phyloP scores from a whole-genome alignment of 2,888 invertebrate genomes.

The Calameuta filiformis region DNA sequence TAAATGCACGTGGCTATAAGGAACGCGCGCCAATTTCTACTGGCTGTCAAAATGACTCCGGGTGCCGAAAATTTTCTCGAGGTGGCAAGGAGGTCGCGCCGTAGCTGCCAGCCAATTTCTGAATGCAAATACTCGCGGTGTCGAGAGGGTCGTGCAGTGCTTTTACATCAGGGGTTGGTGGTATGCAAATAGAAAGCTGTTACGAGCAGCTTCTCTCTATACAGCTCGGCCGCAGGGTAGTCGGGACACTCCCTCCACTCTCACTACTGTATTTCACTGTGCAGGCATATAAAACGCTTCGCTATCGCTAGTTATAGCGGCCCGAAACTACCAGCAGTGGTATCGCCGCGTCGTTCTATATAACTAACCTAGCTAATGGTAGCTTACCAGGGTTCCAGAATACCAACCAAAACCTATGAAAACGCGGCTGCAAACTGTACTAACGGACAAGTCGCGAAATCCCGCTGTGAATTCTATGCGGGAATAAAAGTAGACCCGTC shows the following conservation, averaged over 20 bases:
- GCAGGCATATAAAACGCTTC: neutral
- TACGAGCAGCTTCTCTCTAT: conserved; percentile 35
- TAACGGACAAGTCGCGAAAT: neutral
- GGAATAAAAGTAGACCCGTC: neutral
- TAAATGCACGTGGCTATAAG: neutral
- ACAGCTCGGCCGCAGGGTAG: conserved; percentile 28
- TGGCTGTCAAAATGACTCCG: neutral
- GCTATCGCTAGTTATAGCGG: neutral
- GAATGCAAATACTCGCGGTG: conserved; percentile 65
- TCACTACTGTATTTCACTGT: conserved; percentile 1
- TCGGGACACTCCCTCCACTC: neutral
- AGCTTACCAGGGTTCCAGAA: neutral
- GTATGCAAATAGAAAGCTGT: conserved; percentile 65
- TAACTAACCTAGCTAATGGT: neutral
- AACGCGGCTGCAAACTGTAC: neutral
- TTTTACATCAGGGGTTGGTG: conserved; percentile 31
- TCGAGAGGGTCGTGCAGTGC: conserved; percentile 42
- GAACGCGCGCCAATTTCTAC: neutral
- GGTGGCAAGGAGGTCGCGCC: conserved; percentile 53
- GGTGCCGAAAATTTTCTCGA: conserved; percentile 12
- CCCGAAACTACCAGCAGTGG: neutral
- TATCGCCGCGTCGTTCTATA: neutral
- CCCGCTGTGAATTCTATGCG: neutral
- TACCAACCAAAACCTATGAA: neutral
- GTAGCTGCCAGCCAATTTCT: conserved; percentile 63